These are phyloP conservation scores for Papilio machaon DNA, from an alignment of 1,140 invertebrate genomes.

Conservation along the genomic window DNA sequence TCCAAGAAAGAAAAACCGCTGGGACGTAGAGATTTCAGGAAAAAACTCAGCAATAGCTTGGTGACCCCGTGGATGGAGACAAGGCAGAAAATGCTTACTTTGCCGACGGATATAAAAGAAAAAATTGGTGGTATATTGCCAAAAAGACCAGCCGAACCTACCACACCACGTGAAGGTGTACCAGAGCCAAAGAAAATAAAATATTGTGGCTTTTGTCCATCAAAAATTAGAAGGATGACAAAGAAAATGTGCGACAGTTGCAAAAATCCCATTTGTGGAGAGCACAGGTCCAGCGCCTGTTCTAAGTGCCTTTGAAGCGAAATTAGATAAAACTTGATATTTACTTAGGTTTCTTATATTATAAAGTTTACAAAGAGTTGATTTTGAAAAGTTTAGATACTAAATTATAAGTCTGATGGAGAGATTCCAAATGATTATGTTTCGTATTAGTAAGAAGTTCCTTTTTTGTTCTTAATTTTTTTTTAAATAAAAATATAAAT, in stretches of 20 bases:
- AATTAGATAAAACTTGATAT: conserved; percentile 27
- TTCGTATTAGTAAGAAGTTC: too few species aligned
- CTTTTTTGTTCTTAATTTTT: too few species aligned
- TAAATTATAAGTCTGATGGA: too few species aligned
- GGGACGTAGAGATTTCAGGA: conserved; percentile 25
- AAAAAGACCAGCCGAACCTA: conserved; percentile 10
- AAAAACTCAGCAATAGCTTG: conserved; percentile 38
- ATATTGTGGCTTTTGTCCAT: conserved; percentile 47
- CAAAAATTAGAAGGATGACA: conserved; percentile 47
- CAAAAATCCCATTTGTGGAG: conserved; percentile 46
- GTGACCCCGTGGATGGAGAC: conserved; percentile 39
- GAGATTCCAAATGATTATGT: too few species aligned
- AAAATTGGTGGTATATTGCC: conserved; percentile 36
- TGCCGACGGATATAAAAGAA: conserved; percentile 39
- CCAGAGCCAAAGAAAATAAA: conserved; percentile 46
- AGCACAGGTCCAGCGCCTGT: conserved; percentile 40
- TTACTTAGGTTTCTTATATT: conserved; percentile 36
- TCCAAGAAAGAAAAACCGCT: conserved; percentile 36
- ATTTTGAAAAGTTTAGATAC: conserved; percentile 34
- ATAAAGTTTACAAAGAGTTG: conserved; percentile 25
- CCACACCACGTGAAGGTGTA: conserved; percentile 28
- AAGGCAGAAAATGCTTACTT: conserved; percentile 32
- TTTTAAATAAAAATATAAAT: too few species aligned
- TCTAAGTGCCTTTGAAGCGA: conserved; percentile 36
- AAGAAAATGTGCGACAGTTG: conserved; percentile 41